A percentile compares a stretch with the other conserved stretches of the same genome.
Conservation (phyloP, 2,113 vertebrate genomes). For the Glaucomys volans region DNA sequence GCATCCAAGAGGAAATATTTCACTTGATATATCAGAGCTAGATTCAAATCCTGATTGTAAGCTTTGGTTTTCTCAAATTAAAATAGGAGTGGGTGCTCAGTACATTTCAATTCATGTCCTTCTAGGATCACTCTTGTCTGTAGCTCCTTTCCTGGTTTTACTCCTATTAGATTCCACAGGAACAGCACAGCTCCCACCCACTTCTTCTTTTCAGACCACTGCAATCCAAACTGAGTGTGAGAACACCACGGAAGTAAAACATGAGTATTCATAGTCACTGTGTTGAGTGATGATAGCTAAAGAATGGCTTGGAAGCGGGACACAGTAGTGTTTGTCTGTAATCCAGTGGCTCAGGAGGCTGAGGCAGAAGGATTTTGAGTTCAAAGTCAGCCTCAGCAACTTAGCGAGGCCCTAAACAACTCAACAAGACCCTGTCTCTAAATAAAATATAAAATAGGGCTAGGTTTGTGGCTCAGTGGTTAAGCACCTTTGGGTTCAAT, state of each 20-base stretch:
- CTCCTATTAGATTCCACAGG: neutral
- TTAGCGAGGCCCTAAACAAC: too few relatives aligned
- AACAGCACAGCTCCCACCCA: neutral
- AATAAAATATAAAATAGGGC: too few relatives aligned
- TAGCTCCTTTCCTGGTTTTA: neutral
- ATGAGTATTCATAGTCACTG: neutral
- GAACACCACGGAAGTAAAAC: conserved; percentile 44
- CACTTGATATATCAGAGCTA: conserved; percentile 40
- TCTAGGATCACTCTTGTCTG: neutral
- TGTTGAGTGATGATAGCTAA: conserved; percentile 29
- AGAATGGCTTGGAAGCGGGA: neutral
- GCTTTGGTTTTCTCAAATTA: conserved; percentile 15
- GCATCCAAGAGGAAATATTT: conserved; percentile 14
- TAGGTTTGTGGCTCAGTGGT: too few relatives aligned
- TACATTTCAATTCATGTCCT: conserved; percentile 33
- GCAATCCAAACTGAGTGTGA: conserved; percentile 42
- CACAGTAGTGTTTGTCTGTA: too few relatives aligned
- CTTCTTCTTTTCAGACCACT: conserved; percentile 44
- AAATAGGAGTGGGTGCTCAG: neutral
- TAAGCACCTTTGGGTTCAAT: too few relatives aligned
- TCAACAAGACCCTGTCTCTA: too few relatives aligned
- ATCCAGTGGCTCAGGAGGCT: too few relatives aligned
- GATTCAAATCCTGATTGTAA: conserved; percentile 34
- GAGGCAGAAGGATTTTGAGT: too few relatives aligned
- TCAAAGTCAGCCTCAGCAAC: too few relatives aligned